A percentile compares a stretch with the other conserved stretches of the same genome.
Evolutionary conservation across 2,797 vertebrate species (phyloP).

Genomic region (Echiichthys vipera): DNA sequence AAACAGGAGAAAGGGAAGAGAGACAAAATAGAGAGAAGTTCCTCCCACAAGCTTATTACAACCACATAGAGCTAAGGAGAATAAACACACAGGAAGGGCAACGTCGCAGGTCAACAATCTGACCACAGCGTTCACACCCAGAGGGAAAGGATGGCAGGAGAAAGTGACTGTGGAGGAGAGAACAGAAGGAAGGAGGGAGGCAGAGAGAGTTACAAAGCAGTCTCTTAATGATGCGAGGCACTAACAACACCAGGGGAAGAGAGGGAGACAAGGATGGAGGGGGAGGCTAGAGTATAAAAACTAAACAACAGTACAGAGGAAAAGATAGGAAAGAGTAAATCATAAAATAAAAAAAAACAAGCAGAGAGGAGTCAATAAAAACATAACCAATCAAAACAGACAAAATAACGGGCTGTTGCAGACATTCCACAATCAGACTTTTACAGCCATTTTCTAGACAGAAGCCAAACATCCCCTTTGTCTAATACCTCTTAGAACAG

Average conservation of each 20-base stretch:
- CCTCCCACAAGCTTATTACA: constrained; percentile 55
- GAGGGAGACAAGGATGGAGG: constrained; percentile 4
- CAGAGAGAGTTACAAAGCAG: constrained; percentile 45
- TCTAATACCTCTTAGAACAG: constrained; percentile 16
- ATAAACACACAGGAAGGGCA: constrained; percentile 58
- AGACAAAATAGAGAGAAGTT: constrained; percentile 46
- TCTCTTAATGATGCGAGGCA: constrained; percentile 66
- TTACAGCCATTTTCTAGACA: constrained; percentile 17
- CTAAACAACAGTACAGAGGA: constrained; percentile 41
- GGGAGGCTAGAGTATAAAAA: constrained; percentile 39
- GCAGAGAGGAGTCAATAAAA: constrained; percentile 52
- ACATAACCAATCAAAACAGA: constrained; percentile 39
- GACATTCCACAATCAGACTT: constrained; percentile 39
- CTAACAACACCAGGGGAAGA: constrained; percentile 37
- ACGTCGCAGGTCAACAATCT: constrained; percentile 63
- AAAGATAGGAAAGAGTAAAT: constrained; percentile 36
- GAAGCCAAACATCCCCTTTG: constrained; percentile 7
- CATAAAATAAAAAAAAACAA: constrained; percentile 40
- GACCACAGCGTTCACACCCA: constrained; percentile 52
- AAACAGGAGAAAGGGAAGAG: constrained; percentile 23
- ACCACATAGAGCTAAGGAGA: constrained; percentile 48
- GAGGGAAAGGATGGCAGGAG: constrained; percentile 37
- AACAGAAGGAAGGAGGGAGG: constrained; percentile 30
- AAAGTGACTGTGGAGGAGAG: constrained; percentile 42
- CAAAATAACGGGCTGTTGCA: constrained; percentile 20